Percentiles rank a stretch among this genome's conserved stretches.
phyloP scores from a whole-genome alignment of 2,113 vertebrate species.

The Patagioenas fasciata region DNA sequence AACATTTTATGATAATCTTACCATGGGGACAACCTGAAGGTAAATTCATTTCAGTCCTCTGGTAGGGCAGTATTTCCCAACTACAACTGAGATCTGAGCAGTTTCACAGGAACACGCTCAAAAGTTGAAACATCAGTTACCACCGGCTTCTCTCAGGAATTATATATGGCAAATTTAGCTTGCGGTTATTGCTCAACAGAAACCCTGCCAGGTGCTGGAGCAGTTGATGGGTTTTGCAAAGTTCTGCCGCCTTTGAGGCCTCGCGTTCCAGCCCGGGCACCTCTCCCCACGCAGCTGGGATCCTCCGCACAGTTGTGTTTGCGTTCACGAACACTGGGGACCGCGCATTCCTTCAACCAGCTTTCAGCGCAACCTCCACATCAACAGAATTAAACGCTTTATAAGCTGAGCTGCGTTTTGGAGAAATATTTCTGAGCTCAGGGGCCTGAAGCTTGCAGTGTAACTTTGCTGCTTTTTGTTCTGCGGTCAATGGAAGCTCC shows the following conservation, averaged over 20 bases:
- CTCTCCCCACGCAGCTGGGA: background rate
- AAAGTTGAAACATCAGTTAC: constrained; percentile 38
- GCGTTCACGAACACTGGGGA: background rate
- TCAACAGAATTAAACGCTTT: background rate
- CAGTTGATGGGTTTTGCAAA: background rate
- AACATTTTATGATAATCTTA: background rate
- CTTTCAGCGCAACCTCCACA: background rate
- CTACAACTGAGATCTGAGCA: background rate
- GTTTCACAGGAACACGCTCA: background rate
- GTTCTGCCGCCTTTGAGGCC: background rate
- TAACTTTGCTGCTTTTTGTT: background rate
- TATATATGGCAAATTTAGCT: constrained; percentile 32
- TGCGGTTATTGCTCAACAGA: constrained; percentile 36
- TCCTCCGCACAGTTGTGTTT: background rate
- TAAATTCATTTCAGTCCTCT: constrained; percentile 13
- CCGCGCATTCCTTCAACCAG: background rate
- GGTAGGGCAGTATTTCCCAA: constrained; percentile 14
- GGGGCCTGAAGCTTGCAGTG: background rate
- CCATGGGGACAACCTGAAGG: background rate
- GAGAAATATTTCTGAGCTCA: background rate
- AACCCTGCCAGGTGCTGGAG: background rate
- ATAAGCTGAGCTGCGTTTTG: background rate
- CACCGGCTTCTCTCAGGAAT: constrained; percentile 10
- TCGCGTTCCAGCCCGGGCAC: background rate
- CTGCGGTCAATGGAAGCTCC: background rate